A percentile compares a stretch with the other conserved stretches of the same genome.
Conservation (phyloP, 2,113 vertebrate species). For the Phalacrocorax brasilianus region DNA sequence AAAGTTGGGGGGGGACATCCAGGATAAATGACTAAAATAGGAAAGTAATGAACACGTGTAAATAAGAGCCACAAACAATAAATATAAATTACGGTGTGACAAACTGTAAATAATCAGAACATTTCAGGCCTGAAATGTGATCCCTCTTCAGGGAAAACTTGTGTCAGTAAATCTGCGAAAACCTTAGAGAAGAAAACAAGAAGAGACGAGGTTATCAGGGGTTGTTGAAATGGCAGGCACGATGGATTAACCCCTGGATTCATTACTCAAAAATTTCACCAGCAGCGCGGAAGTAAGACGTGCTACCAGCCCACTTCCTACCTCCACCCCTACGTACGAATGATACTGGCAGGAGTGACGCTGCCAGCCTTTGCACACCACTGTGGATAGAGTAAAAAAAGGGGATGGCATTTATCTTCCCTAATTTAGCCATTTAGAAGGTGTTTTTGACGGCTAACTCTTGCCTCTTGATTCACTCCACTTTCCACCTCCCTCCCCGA, state of each 20-base stretch:
- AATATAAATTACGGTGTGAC: conserved; percentile 37
- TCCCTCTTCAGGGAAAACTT: conserved; percentile 43
- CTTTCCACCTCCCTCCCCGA: background rate
- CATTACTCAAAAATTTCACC: background rate
- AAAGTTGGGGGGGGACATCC: background rate
- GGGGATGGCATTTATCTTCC: background rate
- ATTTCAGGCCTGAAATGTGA: conserved; percentile 34
- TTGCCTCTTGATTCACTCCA: background rate
- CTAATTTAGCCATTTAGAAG: background rate
- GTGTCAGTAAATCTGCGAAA: background rate
- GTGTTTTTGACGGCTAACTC: background rate
- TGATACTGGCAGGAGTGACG: background rate
- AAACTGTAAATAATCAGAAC: conserved; percentile 62
- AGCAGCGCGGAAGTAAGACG: background rate
- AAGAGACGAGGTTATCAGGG: background rate
- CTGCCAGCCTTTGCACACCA: background rate
- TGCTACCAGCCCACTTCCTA: background rate
- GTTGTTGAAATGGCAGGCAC: background rate
- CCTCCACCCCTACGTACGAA: background rate
- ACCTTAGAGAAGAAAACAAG: background rate
- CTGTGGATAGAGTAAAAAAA: background rate
- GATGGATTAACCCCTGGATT: background rate
- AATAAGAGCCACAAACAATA: conserved; percentile 62
- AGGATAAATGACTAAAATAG: conserved; percentile 55
- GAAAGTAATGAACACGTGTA: conserved; percentile 59